Evolutionary conservation across 2,113 vertebrate genomes (phyloP).

Genomic region (Calidris pugnax): DNA sequence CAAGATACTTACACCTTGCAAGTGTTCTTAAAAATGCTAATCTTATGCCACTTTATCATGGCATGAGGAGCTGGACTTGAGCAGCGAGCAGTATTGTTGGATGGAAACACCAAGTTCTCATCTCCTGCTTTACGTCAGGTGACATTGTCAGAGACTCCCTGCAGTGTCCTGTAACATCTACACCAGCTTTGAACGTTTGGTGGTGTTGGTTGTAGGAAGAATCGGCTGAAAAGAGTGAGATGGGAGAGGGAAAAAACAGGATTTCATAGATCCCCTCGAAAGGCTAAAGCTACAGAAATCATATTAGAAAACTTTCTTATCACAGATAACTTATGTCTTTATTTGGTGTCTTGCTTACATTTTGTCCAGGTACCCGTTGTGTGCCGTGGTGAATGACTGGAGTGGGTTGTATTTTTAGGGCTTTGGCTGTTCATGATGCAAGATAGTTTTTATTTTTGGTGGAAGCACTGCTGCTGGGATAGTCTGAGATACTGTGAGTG

Average conservation of each 20-base stretch:
- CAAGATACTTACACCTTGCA: neutral
- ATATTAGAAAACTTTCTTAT: neutral
- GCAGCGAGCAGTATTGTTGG: neutral
- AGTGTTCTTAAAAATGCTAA: neutral
- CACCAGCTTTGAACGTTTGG: accelerated
- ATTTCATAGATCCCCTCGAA: neutral
- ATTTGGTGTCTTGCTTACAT: neutral
- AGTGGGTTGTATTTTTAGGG: neutral
- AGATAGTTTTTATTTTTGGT: neutral
- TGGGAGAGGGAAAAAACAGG: neutral
- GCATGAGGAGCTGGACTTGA: neutral
- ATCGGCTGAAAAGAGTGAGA: neutral
- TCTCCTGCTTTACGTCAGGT: neutral
- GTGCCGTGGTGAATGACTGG: neutral
- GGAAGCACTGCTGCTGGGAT: neutral
- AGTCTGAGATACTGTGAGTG: neutral
- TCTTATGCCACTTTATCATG: neutral
- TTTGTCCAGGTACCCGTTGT: neutral
- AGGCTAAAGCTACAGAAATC: neutral
- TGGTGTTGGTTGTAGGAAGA: neutral
- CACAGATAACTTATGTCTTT: neutral
- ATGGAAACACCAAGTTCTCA: neutral
- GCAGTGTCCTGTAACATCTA: neutral
- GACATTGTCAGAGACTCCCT: neutral
- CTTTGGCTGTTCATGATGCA: neutral